Conservation (phyloP, 2,113 vertebrate species). For the Capreolus pygargus region DNA sequence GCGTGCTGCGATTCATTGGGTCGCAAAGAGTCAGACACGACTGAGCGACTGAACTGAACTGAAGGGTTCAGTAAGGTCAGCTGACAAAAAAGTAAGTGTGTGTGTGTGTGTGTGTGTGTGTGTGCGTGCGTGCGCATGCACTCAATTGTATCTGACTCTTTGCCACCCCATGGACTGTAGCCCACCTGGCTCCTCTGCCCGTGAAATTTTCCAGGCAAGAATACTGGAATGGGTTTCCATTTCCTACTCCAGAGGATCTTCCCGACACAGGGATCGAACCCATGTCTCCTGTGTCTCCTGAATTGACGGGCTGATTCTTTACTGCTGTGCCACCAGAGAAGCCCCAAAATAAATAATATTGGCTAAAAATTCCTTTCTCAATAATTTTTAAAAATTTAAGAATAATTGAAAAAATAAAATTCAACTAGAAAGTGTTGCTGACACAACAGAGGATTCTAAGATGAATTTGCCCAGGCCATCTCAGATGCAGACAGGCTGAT, state of each 20-base stretch:
- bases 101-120: too few relatives aligned
- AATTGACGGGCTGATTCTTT: not conserved
- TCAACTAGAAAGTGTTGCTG: not conserved
- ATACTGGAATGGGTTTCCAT: not conserved
- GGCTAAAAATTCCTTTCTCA: not conserved
- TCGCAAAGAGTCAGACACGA: fast-evolving
- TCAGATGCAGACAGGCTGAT: not conserved
- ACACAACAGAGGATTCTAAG: not conserved
- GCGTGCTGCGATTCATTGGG: fast-evolving
- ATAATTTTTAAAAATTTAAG: not conserved
- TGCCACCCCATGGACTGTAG: fast-evolving
- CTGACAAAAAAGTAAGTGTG: not conserved
- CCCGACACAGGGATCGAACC: not conserved
- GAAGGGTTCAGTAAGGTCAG: not conserved
- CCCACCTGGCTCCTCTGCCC: not conserved
- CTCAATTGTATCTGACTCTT: not conserved
- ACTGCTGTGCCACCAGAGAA: not conserved
- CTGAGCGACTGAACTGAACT: not conserved
- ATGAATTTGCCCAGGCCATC: not conserved
- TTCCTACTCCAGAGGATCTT: not conserved
- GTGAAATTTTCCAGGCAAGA: not conserved
- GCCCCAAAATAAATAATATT: not conserved
- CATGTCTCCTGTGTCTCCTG: not conserved
- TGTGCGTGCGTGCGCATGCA: not conserved
- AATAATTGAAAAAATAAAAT: not conserved